A percentile compares a stretch with the other conserved stretches of the same genome.
phyloP scores from a whole-genome alignment of 1,140 invertebrate species.

The Hycleus phaleratus region DNA sequence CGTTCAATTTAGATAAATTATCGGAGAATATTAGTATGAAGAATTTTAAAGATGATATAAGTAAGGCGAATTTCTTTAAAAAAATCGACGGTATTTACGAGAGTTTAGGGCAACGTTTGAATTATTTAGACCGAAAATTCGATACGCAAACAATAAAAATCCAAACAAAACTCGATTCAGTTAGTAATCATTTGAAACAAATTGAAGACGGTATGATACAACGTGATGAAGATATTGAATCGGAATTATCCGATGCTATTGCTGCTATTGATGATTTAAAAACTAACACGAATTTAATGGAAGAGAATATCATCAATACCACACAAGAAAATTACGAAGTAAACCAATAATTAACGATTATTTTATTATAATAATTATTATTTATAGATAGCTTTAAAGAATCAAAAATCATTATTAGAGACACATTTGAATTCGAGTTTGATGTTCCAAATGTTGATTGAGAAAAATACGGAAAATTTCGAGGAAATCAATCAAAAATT shows the following conservation, averaged over 20 bases:
- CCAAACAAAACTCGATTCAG: slow-evolving; percentile 34
- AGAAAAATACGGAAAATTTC: too few relatives aligned
- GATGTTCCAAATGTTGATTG: too few relatives aligned
- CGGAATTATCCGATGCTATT: slow-evolving; percentile 29
- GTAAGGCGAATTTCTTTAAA: slow-evolving; percentile 36
- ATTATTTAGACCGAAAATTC: slow-evolving; percentile 38
- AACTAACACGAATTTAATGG: slow-evolving; percentile 14
- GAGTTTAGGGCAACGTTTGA: slow-evolving; percentile 38
- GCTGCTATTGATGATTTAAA: slow-evolving; percentile 32
- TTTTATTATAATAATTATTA: too few relatives aligned
- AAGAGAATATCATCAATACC: slow-evolving; percentile 22
- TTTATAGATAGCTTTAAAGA: too few relatives aligned
- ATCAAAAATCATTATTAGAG: too few relatives aligned
- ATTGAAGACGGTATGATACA: slow-evolving; percentile 29
- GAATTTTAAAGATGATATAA: slow-evolving; percentile 42
- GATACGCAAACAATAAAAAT: slow-evolving; percentile 37
- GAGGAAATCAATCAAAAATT: too few relatives aligned
- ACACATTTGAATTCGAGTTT: too few relatives aligned
- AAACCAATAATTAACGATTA: background rate
- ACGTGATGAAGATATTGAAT: slow-evolving; percentile 29
- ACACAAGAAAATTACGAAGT: slow-evolving; percentile 16
- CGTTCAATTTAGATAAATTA: slow-evolving; percentile 39
- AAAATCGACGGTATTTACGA: slow-evolving; percentile 42
- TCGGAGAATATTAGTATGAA: slow-evolving; percentile 39
- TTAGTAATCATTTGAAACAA: slow-evolving; percentile 26